These are phyloP conservation scores for Coelopa pilipes DNA, from an alignment of 2,888 invertebrate genomes.

Conservation along the genomic window DNA sequence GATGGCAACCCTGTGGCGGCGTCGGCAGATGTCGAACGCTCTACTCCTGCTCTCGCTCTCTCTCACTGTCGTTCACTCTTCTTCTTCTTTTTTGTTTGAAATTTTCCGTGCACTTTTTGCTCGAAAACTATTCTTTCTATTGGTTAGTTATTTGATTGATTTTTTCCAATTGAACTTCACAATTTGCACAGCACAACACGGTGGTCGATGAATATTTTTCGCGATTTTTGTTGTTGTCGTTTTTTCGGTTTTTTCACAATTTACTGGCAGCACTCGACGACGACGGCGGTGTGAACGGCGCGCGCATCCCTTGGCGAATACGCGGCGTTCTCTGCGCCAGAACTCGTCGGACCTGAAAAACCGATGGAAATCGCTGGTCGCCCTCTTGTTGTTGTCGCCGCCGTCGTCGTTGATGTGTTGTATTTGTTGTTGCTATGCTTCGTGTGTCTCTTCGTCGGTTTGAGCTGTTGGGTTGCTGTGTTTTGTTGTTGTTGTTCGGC, in stretches of 20 bases:
- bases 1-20: not conserved
- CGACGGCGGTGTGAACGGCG: constrained; percentile 33
- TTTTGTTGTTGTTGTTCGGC: constrained; percentile 19
- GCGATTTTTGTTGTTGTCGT: not conserved
- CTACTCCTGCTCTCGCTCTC: not conserved
- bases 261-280: not conserved
- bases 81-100: too few relatives aligned
- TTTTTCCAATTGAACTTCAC: too few relatives aligned
- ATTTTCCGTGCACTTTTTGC: too few relatives aligned
- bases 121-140: too few relatives aligned
- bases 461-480: too few relatives aligned
- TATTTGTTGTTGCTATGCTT: not conserved
- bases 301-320: constrained; percentile 50
- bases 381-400: too few relatives aligned
- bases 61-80: too few relatives aligned
- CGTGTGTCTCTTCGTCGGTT: too few relatives aligned
- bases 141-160: too few relatives aligned
- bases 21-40: constrained; percentile 20
- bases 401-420: constrained; percentile 29
- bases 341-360: constrained; percentile 49
- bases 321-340: constrained; percentile 40
- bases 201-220: not conserved
- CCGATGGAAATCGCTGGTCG: constrained; percentile 25
- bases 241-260: not conserved
- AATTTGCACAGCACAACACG: too few relatives aligned